These are phyloP conservation scores for Orthosia gracilis DNA, from an alignment of 2,888 invertebrate species.

Conservation along the genomic window DNA sequence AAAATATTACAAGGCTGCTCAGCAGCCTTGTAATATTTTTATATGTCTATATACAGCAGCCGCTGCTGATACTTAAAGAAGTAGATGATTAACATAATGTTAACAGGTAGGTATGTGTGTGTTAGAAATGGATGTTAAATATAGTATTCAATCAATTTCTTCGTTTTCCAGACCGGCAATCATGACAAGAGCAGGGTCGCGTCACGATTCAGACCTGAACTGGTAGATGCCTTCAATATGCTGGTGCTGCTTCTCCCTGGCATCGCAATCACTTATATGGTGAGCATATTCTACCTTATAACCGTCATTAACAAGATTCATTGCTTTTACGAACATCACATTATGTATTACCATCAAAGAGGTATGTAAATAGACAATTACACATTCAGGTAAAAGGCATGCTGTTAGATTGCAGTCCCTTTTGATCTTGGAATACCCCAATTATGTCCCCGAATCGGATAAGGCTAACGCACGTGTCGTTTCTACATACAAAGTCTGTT, in stretches of 20 bases:
- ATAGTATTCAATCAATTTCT: background rate
- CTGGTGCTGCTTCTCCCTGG: slow-evolving; percentile 96
- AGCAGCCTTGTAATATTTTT: too few relatives aligned
- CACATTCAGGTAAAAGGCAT: slow-evolving; percentile 17
- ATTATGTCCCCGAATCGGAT: slow-evolving; percentile 10
- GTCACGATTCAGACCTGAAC: slow-evolving; percentile 92
- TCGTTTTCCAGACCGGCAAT: slow-evolving; percentile 92
- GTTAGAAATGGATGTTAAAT: background rate
- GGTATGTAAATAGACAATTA: slow-evolving; percentile 23
- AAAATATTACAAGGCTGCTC: background rate
- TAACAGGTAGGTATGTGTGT: background rate
- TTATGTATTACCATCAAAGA: background rate
- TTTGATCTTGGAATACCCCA: slow-evolving; percentile 9
- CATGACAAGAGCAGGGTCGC: slow-evolving; percentile 94
- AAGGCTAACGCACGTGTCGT: background rate
- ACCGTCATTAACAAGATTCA: background rate
- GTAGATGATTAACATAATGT: background rate
- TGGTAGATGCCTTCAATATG: slow-evolving; percentile 96
- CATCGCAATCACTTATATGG: slow-evolving; percentile 96
- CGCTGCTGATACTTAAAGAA: background rate
- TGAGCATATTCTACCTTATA: slow-evolving; percentile 69
- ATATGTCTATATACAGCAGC: too few relatives aligned
- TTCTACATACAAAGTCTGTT: background rate
- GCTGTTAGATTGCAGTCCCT: slow-evolving; percentile 1
- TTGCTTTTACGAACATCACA: background rate